phyloP scores from a whole-genome alignment of 2,888 invertebrate genomes.

The Platycheirus rosarum region DNA sequence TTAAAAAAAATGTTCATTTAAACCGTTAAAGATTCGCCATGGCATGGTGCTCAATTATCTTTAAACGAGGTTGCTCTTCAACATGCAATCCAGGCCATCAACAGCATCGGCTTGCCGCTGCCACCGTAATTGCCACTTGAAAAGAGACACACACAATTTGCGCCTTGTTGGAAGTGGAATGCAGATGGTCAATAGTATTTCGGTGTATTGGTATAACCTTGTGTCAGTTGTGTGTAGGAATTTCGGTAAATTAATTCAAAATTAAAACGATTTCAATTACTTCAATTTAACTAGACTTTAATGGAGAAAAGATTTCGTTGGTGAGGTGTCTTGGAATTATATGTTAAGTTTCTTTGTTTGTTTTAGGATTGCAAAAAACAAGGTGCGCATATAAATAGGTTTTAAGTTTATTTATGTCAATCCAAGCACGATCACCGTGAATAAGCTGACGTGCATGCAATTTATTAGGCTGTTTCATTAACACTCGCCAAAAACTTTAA shows the following conservation, averaged over 20 bases:
- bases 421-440: no score
- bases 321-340: slow-evolving; percentile 15
- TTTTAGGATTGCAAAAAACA: background rate
- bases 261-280: slow-evolving; percentile 17
- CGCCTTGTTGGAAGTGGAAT: slow-evolving; percentile 57
- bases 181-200: slow-evolving; percentile 55
- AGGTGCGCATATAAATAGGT: background rate
- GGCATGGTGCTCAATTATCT: slow-evolving; percentile 2
- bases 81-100: slow-evolving; percentile 37
- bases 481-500: no score
- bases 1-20: slow-evolving; percentile 9
- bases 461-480: no score
- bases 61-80: slow-evolving; percentile 34
- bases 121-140: background rate
- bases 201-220: slow-evolving; percentile 45
- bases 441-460: no score
- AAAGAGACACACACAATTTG: slow-evolving; percentile 16
- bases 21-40: slow-evolving; percentile 6
- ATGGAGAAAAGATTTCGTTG: slow-evolving; percentile 49
- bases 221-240: slow-evolving; percentile 39
- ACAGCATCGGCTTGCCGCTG: slow-evolving; percentile 1
- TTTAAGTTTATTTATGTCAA: background rate
- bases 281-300: slow-evolving; percentile 27
- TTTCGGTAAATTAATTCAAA: slow-evolving; percentile 42
- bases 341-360: slow-evolving; percentile 4